Base-by-base conservation (phyloP, 2,888 invertebrate genomes). In the Phymatocera aterrima region DNA sequence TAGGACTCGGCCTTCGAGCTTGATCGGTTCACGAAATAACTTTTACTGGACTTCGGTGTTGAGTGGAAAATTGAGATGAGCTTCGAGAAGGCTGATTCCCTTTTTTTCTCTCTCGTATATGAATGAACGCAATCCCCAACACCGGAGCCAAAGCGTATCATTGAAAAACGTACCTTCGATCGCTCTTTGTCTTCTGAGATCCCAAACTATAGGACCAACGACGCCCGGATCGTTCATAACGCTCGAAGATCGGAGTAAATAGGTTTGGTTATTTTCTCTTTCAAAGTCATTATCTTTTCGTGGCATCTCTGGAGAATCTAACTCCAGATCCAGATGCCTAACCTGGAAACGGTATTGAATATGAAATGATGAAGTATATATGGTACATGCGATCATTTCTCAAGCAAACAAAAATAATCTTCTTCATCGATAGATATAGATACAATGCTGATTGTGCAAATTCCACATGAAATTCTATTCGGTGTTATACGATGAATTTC, bases 151-250 rank as follows among this genome's bases (percentile, higher is more conserved):
- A 46, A n/a, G 37, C 21, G 31, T 10, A 48, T 31, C 1, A 24
- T 57, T 57, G 1, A 15, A 24, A 54, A 12, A 78, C 77, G 43
- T 81, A 84, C 89, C 89, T 85, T 88, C 86, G 18, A 82, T 64
- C 15, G 86, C 91, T 84, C 94, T 93, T 88, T 95, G 95, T 86
- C 95, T 94, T 86, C 96, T 95, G 79, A 95, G 91, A 87, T 95
- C 95, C 96, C 96, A 97, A 5, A 96, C 96, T 75, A 96, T 91
- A 0, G 97, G 97, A 0, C 97, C 96, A 43, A 97, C 93, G 3
- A 96, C 95, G 0, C 97, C 97, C 0, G 97, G 96, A 91, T 97
- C 97, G 83, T 92, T 92, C 6, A 89, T 86, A 61, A 94, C 94
- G 83, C 97, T 97, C 72, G 95, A 95, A 60, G 95, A 93, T 40